Percentiles rank a stretch among this genome's conserved stretches.
These are phyloP conservation scores for Scalopus aquaticus DNA, from an alignment of 2,113 vertebrate species.

Conservation along the genomic window DNA sequence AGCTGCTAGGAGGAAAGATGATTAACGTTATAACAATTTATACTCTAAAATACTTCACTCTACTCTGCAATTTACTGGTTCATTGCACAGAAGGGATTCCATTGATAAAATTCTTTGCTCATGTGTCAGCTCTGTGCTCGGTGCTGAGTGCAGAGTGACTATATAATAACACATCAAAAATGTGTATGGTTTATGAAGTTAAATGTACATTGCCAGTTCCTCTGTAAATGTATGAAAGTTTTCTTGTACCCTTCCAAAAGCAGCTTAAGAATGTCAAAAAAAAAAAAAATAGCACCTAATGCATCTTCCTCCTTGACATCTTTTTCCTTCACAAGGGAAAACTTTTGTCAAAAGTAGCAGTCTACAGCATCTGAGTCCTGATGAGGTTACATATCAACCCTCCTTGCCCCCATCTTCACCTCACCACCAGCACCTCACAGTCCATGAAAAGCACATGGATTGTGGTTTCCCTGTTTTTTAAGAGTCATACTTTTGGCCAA, in stretches of 20 bases:
- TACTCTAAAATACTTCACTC: neutral
- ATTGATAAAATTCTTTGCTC: conserved; percentile 9
- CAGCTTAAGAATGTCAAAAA: neutral
- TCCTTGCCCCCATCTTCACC: neutral
- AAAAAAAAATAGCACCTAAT: neutral
- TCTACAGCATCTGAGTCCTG: neutral
- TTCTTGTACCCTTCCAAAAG: neutral
- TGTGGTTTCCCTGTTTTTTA: conserved; percentile 43
- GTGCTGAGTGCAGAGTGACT: neutral
- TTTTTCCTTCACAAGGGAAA: neutral
- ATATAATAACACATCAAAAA: neutral
- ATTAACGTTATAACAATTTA: conserved; percentile 1
- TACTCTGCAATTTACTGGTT: neutral
- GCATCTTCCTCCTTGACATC: neutral
- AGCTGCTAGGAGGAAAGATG: conserved; percentile 24
- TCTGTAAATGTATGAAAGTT: neutral
- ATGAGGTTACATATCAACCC: neutral
- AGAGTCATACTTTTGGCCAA: conserved; percentile 41
- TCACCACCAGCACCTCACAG: neutral
- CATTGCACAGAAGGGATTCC: neutral
- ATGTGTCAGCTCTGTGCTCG: neutral
- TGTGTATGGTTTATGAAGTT: neutral
- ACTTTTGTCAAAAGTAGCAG: neutral
- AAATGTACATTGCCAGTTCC: neutral
- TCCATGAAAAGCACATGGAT: neutral